Evolutionary conservation across 2,888 invertebrate species (phyloP), one percentile per base, ranked within the genome.

Genomic region (Exocentrus adspersus): DNA sequence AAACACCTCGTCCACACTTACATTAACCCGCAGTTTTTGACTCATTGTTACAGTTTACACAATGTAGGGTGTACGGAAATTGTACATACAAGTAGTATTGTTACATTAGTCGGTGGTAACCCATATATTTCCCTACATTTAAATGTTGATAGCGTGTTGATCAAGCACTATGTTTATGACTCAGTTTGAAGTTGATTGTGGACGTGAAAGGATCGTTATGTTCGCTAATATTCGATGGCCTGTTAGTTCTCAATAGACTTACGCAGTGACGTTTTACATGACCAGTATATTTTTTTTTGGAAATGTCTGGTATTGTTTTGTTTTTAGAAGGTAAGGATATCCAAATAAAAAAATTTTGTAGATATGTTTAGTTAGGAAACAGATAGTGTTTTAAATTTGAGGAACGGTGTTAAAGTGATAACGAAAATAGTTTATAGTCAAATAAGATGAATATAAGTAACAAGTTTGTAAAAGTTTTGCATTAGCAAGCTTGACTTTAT

Each of bases 81-180:
- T 46, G n/a, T 14, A 37, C 19, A 20, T 14, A 37, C 24, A 46
- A 24, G n/a, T 19, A 46, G 32, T 57, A 32, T 4, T 46, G 46
- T 45, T 57, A 12, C 19, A 42, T 30, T 32, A 20, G 45, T 28
- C 17, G 12, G 57, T 46, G 12, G 57, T 46, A 46, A 43, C 32
- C 6, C 42, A 59, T 46, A 50, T 42, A 61, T 61, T 61, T 61
- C 61, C 53, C 61, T 64, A 64, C 72, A 72, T 75, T 75, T 73
- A 75, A 75, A 74, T 73, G 75, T 74, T 77, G 76, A 76, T 78
- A 75, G 78, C 77, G 77, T 78, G 77, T 72, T 75, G 76, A 76
- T 76, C 76, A 72, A 74, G 72, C 62, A 70, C 67, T 67, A 69
- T 70, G 71, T 70, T 73, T 72, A 74, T 74, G 77, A 78, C 71